Base-by-base conservation (phyloP, 2,113 vertebrate genomes). In the Columbina picui region DNA sequence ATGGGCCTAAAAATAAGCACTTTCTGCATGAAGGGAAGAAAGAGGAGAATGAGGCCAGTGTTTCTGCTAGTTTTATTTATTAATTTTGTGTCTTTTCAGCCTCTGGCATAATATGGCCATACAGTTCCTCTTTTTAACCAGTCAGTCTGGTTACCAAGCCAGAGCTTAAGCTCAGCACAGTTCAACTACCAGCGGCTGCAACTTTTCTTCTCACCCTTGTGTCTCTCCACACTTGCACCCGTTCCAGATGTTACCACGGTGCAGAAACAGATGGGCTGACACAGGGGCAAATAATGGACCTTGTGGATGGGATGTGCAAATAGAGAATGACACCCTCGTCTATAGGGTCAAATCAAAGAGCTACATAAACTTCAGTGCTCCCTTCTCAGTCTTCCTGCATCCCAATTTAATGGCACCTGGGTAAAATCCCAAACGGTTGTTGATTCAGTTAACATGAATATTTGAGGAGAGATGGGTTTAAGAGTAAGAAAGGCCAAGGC, bases 301-400 rank as follows among this genome's bases (percentile, higher is more conserved):
- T 79, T 2, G 0, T 43, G 64, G 19, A 16, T 39, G 14, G 23
- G 23, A 27, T n/a, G 30, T 14, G 38, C 1, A 2, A 74, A 52
- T 25, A 59, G 63, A 53, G 39, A 75, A 80, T 52, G 22, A 53
- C 17, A 27, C 20, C 8, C 3, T 63, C 2, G 11, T 36, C 32
- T 30, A 5, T 1, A 69, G 25, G 26, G 22, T 18, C 17, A 74
- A 84, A 55, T 53, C 1, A 1, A 64, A 52, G 14, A 32, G 20
- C 30, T 87, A 16, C 0, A 0, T 32, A 30, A 77, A 70, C 5
- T 27, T 29, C 45, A 59, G 0, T 9, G 14, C 7, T 88, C 16
- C 20, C 1, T 15, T 78, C 18, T 47, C 34, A 36, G 8, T 74
- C 0, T 3, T 74, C 32, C 60, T n/a, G 7, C 0, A 0, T 45